Evolutionary conservation across 2,888 invertebrate species (phyloP).

Genomic region (Caenorhabditis sinica): DNA sequence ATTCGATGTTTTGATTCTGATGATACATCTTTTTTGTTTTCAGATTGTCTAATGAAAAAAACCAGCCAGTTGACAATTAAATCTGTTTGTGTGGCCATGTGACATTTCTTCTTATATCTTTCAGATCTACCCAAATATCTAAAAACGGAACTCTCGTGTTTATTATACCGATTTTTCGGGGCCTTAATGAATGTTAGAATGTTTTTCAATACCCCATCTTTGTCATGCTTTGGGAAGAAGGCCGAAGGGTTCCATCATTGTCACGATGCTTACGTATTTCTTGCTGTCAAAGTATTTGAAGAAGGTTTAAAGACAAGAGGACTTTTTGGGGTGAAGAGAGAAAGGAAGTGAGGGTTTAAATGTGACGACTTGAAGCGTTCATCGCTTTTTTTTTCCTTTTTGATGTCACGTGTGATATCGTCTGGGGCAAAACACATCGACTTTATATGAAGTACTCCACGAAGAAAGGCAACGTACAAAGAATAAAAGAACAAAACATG

Average conservation of each 20-base stretch:
- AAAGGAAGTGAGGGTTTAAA: slow-evolving; percentile 28
- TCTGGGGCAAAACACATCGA: slow-evolving; percentile 55
- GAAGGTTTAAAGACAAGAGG: slow-evolving; percentile 39
- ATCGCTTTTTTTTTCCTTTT: slow-evolving; percentile 25
- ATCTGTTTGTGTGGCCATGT: slow-evolving; percentile 43
- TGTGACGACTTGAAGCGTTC: slow-evolving; percentile 53
- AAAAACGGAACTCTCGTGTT: slow-evolving; percentile 5
- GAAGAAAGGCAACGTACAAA: neutral
- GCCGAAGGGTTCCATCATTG: slow-evolving; percentile 16
- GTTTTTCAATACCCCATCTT: neutral
- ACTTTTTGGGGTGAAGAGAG: slow-evolving; percentile 15
- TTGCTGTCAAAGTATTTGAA: slow-evolving; percentile 44
- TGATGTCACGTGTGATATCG: slow-evolving; percentile 63
- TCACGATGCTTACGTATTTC: slow-evolving; percentile 21
- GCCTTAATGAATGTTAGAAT: slow-evolving; percentile 34
- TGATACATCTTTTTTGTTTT: slow-evolving; percentile 20
- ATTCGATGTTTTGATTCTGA: slow-evolving; percentile 13
- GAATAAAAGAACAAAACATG: neutral
- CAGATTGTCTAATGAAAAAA: slow-evolving; percentile 41
- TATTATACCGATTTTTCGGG: slow-evolving; percentile 32
- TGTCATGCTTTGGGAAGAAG: neutral
- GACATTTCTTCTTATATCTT: slow-evolving; percentile 1
- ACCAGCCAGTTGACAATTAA: slow-evolving; percentile 36
- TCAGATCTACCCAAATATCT: neutral
- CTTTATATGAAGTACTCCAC: neutral